Percentiles rank a stretch among this genome's conserved stretches.
phyloP scores from a whole-genome alignment of 2,888 invertebrate species.

The Hermaeophaga mercurialis region DNA sequence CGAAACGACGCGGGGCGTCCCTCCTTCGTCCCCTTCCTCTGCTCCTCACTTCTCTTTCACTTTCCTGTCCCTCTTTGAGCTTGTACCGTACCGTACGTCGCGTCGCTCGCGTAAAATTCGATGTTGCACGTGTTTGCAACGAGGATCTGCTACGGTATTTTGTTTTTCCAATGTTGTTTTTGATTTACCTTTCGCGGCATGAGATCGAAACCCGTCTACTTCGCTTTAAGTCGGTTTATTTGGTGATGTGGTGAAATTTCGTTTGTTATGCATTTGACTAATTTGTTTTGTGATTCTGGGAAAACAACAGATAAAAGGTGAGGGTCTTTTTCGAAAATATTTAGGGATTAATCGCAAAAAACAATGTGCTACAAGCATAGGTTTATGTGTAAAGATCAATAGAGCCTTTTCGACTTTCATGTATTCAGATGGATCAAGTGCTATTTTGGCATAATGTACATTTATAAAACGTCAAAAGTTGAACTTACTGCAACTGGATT shows the following conservation, averaged over 20 bases:
- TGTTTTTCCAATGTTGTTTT: conserved; percentile 12
- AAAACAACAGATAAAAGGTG: neutral
- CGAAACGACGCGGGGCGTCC: conserved; percentile 31
- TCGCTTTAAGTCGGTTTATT: neutral
- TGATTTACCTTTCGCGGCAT: neutral
- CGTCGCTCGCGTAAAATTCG: conserved; percentile 22
- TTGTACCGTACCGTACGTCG: neutral
- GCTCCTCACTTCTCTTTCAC: conserved; percentile 7
- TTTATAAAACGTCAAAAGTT: too few relatives aligned
- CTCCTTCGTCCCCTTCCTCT: conserved; percentile 14
- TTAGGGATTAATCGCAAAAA: too few relatives aligned
- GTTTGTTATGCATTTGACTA: conserved; percentile 10
- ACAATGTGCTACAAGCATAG: too few relatives aligned
- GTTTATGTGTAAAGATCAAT: too few relatives aligned
- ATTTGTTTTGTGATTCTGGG: conserved; percentile 1
- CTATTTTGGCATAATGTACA: too few relatives aligned
- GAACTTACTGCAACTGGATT: too few relatives aligned
- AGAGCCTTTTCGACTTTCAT: too few relatives aligned
- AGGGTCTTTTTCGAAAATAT: neutral
- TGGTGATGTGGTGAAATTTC: neutral
- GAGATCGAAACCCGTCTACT: neutral
- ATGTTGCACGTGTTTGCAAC: conserved; percentile 38
- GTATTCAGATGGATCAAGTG: too few relatives aligned
- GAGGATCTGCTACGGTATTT: conserved; percentile 26
- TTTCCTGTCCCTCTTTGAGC: conserved; percentile 28